Conservation (phyloP, 2,797 vertebrate species). For the Pseudopleuronectes americanus region DNA sequence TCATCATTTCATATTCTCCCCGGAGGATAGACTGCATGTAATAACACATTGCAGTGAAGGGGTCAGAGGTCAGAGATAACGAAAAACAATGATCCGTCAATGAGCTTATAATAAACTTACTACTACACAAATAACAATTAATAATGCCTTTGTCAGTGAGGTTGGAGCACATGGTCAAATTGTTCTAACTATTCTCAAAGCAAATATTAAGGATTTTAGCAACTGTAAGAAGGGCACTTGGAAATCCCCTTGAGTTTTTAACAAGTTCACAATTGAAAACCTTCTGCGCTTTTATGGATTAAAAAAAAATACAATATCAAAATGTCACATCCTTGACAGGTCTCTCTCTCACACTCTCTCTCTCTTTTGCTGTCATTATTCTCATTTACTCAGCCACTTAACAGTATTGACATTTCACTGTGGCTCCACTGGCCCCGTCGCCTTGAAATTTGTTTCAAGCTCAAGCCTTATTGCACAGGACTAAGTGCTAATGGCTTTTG, state of each 20-base stretch:
- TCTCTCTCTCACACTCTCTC: background rate
- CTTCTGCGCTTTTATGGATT: background rate
- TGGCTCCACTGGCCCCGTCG: slow-evolving; percentile 13
- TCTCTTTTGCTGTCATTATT: slow-evolving; percentile 3
- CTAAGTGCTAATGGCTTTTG: slow-evolving; percentile 63
- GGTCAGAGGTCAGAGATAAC: background rate
- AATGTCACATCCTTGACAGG: background rate
- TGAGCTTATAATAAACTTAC: background rate
- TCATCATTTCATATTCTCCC: background rate
- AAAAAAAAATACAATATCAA: slow-evolving; percentile 1
- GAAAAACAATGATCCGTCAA: background rate
- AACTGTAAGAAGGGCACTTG: background rate
- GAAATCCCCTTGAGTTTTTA: slow-evolving; percentile 10
- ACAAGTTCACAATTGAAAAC: background rate
- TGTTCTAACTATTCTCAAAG: background rate
- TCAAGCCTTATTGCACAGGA: slow-evolving; percentile 37
- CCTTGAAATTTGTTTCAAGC: slow-evolving; percentile 48
- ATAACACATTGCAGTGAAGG: background rate
- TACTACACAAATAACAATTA: background rate
- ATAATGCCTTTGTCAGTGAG: too few relatives aligned
- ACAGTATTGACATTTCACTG: slow-evolving; percentile 56
- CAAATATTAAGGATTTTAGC: background rate
- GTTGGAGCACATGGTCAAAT: too few relatives aligned
- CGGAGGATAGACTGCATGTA: background rate
- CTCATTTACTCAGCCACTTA: slow-evolving; percentile 49